Conservation (phyloP, 2,797 vertebrate genomes). For the Champsocephalus gunnari region DNA sequence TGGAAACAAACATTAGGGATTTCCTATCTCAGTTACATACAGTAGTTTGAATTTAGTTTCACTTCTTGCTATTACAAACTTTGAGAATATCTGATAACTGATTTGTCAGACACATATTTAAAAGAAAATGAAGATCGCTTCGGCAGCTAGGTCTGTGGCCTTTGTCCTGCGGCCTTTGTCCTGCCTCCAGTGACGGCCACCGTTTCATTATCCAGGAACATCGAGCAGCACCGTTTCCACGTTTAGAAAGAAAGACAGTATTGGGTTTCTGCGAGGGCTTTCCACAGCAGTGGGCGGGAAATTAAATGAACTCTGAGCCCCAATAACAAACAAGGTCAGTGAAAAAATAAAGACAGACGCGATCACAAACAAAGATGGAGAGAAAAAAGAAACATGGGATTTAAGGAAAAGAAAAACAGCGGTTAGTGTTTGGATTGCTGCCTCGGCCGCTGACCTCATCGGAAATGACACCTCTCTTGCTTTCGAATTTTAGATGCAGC, state of each 20-base stretch:
- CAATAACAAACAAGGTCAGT: slow-evolving; percentile 75
- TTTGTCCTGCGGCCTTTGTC: slow-evolving; percentile 24
- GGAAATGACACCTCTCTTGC: slow-evolving; percentile 68
- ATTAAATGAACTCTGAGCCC: slow-evolving; percentile 70
- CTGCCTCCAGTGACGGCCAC: slow-evolving; percentile 4
- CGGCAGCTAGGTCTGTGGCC: background rate
- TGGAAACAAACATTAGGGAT: background rate
- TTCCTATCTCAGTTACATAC: background rate
- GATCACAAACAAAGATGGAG: slow-evolving; percentile 63
- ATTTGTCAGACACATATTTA: background rate
- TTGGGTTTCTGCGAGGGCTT: slow-evolving; percentile 63
- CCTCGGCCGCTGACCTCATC: slow-evolving; percentile 54
- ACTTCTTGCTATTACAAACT: background rate
- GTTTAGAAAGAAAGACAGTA: slow-evolving; percentile 55
- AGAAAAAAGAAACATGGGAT: slow-evolving; percentile 58
- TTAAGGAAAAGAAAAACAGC: slow-evolving; percentile 63
- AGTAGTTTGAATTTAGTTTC: background rate
- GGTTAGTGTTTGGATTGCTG: slow-evolving; percentile 57
- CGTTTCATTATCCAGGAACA: slow-evolving; percentile 33
- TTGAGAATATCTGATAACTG: background rate
- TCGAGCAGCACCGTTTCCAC: slow-evolving; percentile 51
- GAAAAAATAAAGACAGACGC: slow-evolving; percentile 69
- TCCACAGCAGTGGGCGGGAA: slow-evolving; percentile 68
- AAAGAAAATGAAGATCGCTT: background rate
- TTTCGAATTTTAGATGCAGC: slow-evolving; percentile 33